Conservation (phyloP, 2,797 vertebrate species). For the Taenioides sp. region DNA sequence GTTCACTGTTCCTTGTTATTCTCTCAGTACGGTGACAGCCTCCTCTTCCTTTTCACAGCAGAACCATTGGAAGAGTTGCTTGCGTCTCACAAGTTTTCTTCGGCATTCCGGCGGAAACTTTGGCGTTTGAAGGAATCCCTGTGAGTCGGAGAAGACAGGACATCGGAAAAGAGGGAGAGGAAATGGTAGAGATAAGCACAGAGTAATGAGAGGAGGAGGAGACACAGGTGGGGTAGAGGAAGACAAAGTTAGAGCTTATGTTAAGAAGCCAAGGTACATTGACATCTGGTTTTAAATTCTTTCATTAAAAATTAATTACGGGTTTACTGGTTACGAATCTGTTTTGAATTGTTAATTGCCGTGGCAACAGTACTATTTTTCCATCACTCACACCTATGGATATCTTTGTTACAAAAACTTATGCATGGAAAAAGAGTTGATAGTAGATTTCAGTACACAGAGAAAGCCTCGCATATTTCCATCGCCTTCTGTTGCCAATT, state of each 20-base stretch:
- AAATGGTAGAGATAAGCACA: constrained; percentile 8
- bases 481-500: too few relatives aligned
- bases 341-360: too few relatives aligned
- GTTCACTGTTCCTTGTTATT: constrained; percentile 23
- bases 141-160: constrained; percentile 30
- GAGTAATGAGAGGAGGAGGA: constrained; percentile 14
- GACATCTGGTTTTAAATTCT: too few relatives aligned
- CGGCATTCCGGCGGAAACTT: constrained; percentile 77
- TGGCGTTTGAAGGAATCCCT: constrained; percentile 83
- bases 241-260: constrained; percentile 9
- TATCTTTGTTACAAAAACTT: too few relatives aligned
- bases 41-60: constrained; percentile 38
- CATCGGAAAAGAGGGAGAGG: constrained; percentile 6
- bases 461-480: too few relatives aligned
- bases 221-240: constrained; percentile 6
- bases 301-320: too few relatives aligned
- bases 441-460: too few relatives aligned
- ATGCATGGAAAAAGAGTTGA: too few relatives aligned
- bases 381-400: too few relatives aligned
- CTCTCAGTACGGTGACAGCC: constrained; percentile 39
- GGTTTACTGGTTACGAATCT: too few relatives aligned
- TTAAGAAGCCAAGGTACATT: not conserved
- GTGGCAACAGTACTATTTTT: too few relatives aligned
- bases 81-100: constrained; percentile 78
- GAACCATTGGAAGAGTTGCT: constrained; percentile 18